Percentiles rank a stretch among this genome's conserved stretches.
phyloP scores from a whole-genome alignment of 2,113 vertebrate species.

The Lophotis ruficrista region DNA sequence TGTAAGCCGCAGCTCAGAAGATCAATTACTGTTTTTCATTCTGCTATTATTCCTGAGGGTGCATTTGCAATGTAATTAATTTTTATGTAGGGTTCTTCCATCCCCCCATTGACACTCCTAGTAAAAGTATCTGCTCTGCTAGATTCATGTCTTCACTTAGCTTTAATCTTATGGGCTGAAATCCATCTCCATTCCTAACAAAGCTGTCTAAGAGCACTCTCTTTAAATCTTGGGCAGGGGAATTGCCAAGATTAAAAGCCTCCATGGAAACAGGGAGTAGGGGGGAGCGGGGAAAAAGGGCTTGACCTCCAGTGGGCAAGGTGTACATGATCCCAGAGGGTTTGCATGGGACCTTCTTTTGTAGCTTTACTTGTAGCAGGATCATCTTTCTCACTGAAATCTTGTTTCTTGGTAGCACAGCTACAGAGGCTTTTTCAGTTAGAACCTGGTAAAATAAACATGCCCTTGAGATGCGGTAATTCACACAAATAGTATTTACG shows the following conservation, averaged over 20 bases:
- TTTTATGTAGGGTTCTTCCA: slow-evolving; percentile 31
- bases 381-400: background rate
- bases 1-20: background rate
- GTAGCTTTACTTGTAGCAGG: background rate
- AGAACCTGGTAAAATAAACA: background rate
- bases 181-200: background rate
- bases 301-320: background rate
- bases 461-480: background rate
- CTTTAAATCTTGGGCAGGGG: background rate
- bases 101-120: background rate
- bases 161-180: slow-evolving; percentile 1
- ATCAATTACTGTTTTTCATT: slow-evolving; percentile 37
- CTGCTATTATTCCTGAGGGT: slow-evolving; percentile 23
- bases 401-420: background rate
- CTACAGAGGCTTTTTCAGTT: background rate
- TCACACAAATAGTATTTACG: background rate
- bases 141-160: slow-evolving; percentile 24
- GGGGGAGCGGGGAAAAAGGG: background rate
- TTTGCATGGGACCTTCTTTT: background rate
- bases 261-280: background rate
- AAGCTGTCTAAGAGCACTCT: background rate
- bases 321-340: background rate
- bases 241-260: background rate
- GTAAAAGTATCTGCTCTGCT: background rate
- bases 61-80: slow-evolving; percentile 52